Evolutionary conservation across 2,113 vertebrate species (phyloP).

Genomic region (Scolopax mira): DNA sequence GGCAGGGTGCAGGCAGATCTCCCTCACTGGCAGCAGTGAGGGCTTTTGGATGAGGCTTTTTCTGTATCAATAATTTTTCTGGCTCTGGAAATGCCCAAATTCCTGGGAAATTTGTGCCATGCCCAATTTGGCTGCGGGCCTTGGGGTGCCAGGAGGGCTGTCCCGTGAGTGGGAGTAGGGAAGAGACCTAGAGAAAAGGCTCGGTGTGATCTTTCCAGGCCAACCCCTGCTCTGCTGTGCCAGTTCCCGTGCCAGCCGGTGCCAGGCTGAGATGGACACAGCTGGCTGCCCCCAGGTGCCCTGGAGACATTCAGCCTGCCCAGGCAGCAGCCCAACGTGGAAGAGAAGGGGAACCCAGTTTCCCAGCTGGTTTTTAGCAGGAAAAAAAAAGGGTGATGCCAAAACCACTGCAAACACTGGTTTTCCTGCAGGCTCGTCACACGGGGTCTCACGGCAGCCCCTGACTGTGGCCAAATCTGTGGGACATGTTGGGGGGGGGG

Average conservation of each 20-base stretch:
- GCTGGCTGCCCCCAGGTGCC: neutral
- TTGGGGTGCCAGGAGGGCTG: neutral
- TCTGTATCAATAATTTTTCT: neutral
- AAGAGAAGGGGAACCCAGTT: neutral
- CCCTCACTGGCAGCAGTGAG: fast-evolving
- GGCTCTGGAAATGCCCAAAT: neutral
- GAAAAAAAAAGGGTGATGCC: neutral
- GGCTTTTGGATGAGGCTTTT: neutral
- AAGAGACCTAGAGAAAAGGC: neutral
- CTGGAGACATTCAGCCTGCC: fast-evolving
- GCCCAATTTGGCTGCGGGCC: neutral
- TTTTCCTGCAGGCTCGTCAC: neutral
- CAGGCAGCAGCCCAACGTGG: neutral
- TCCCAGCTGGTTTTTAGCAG: neutral
- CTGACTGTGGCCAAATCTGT: neutral
- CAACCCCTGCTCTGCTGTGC: neutral
- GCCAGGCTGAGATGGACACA: neutral
- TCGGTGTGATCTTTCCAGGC: neutral
- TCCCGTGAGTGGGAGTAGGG: neutral
- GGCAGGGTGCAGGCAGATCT: neutral
- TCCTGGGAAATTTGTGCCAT: neutral
- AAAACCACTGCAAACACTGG: neutral
- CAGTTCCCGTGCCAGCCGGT: neutral
- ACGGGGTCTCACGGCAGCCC: fast-evolving
- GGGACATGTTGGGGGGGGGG: fast-evolving